Percentiles rank a stretch among this genome's conserved stretches.
phyloP scores from a whole-genome alignment of 2,888 invertebrate genomes.

The Himalopsyche kuldschensis region DNA sequence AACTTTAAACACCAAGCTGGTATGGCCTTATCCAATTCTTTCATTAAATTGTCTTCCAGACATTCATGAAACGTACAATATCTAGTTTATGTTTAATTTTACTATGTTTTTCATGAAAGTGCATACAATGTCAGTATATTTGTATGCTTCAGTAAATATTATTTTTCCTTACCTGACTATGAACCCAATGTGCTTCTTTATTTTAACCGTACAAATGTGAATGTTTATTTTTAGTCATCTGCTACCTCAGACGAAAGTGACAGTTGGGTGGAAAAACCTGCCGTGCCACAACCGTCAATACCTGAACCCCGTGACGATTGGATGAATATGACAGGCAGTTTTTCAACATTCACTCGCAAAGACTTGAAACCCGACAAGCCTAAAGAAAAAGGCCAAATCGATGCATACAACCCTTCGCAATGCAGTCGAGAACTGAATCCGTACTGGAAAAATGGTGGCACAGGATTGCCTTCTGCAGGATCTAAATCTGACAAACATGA shows the following conservation, averaged over 20 bases:
- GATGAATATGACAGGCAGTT: slow-evolving; percentile 70
- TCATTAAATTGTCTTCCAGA: too few species aligned
- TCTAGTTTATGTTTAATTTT: too few species aligned
- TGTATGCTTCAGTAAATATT: too few species aligned
- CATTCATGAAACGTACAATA: too few species aligned
- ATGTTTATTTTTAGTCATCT: slow-evolving; percentile 46
- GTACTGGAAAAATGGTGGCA: slow-evolving; percentile 88
- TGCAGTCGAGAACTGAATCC: slow-evolving; percentile 84
- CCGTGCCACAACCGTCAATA: slow-evolving; percentile 7
- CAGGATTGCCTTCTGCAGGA: slow-evolving; percentile 69
- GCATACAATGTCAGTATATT: too few species aligned
- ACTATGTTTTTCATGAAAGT: too few species aligned
- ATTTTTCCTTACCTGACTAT: too few species aligned
- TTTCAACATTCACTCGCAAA: slow-evolving; percentile 50
- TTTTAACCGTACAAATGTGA: background rate
- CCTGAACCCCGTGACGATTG: slow-evolving; percentile 66
- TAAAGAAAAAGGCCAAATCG: slow-evolving; percentile 57
- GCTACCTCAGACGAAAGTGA: slow-evolving; percentile 48
- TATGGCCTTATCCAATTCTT: too few species aligned
- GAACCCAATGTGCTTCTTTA: background rate
- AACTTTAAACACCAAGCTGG: too few species aligned
- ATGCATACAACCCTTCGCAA: slow-evolving; percentile 70
- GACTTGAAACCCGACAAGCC: slow-evolving; percentile 55
- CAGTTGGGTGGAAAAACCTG: slow-evolving; percentile 63
- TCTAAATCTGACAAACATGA: background rate